Conservation (phyloP, 2,888 invertebrate genomes). For the Stictocephala bisonia region DNA sequence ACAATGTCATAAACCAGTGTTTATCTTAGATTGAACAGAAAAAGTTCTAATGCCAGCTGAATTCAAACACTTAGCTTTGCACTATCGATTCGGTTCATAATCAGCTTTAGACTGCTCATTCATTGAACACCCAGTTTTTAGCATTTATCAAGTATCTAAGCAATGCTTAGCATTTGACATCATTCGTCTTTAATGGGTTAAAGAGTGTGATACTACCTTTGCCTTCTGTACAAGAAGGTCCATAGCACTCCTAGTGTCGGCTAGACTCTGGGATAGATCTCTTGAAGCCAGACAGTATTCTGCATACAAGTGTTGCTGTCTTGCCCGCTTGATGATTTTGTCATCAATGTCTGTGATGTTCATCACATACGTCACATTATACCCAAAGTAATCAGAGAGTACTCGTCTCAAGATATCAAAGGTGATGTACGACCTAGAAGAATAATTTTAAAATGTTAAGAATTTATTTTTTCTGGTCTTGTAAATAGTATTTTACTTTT, state of each 20-base stretch:
- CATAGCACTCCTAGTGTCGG: conserved; percentile 75
- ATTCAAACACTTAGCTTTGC: no score
- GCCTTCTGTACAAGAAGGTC: conserved; percentile 54
- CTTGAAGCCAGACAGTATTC: conserved; percentile 74
- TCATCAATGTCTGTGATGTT: conserved; percentile 99
- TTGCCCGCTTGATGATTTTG: conserved; percentile 95
- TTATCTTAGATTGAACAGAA: no score
- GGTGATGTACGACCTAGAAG: conserved; percentile 90
- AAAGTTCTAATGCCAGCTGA: no score
- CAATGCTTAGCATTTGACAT: no score
- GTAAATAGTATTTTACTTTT: conserved; percentile 7
- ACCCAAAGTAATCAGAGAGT: conserved; percentile 91
- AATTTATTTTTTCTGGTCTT: conserved; percentile 26
- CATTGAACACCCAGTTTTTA: no score
- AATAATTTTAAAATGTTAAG: conserved; percentile 18
- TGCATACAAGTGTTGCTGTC: conserved; percentile 89
- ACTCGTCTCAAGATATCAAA: conserved; percentile 97
- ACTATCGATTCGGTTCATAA: no score
- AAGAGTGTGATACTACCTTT: no score
- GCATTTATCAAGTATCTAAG: no score
- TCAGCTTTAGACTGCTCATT: no score
- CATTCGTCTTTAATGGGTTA: no score
- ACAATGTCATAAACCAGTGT: no score
- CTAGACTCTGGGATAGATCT: conserved; percentile 72
- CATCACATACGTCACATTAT: conserved; percentile 95